These are phyloP conservation scores for Agriopis leucophaearia DNA, from an alignment of 2,888 invertebrate species.

Conservation along the genomic window DNA sequence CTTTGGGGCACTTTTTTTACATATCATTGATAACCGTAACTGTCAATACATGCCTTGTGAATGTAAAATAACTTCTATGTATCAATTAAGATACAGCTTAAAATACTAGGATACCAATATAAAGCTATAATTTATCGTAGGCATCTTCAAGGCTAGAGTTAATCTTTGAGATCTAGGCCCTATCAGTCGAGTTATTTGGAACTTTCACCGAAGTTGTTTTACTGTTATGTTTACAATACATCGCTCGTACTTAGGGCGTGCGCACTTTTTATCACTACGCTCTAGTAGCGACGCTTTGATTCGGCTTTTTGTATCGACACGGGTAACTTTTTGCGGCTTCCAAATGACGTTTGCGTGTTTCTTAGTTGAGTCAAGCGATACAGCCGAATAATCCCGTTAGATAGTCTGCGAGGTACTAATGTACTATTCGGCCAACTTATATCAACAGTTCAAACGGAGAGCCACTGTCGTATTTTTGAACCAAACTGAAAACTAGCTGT, in stretches of 20 bases:
- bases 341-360: constrained; percentile 34
- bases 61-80: too few relatives aligned
- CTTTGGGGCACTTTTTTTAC: background rate
- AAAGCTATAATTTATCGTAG: too few relatives aligned
- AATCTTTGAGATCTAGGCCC: too few relatives aligned
- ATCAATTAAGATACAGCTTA: too few relatives aligned
- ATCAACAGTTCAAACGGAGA: background rate
- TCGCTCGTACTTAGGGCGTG: constrained; percentile 19
- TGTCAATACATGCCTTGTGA: too few relatives aligned
- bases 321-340: constrained; percentile 37
- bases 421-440: background rate
- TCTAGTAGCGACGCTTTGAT: constrained; percentile 30
- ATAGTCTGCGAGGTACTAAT: constrained; percentile 20
- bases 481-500: background rate
- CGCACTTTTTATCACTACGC: constrained; percentile 32
- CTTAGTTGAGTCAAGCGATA: constrained; percentile 37
- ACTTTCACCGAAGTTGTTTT: background rate
- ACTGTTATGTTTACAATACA: background rate
- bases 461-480: background rate
- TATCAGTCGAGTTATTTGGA: too few relatives aligned
- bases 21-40: background rate
- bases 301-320: constrained; percentile 36
- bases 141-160: too few relatives aligned
- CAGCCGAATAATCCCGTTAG: constrained; percentile 41
- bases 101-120: too few relatives aligned